These are phyloP conservation scores for Scartelaos histophorus DNA, from an alignment of 2,113 vertebrate species.

Conservation along the genomic window DNA sequence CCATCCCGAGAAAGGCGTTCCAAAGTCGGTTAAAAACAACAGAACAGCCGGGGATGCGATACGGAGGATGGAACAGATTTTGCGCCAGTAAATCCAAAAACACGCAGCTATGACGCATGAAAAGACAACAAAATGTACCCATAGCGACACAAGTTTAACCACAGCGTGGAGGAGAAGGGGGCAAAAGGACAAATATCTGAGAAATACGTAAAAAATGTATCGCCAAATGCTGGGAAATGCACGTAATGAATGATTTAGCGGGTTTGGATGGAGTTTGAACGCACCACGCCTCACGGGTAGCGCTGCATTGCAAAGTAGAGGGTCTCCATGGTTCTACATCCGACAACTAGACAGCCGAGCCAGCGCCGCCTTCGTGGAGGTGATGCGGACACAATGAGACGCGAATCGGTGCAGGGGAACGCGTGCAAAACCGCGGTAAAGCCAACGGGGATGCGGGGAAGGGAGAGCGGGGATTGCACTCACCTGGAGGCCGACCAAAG, in stretches of 20 bases:
- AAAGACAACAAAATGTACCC: not conserved
- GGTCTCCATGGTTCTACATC: not conserved
- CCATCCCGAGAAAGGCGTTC: not conserved
- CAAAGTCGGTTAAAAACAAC: not conserved
- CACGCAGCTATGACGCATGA: constrained; percentile 31
- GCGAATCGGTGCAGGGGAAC: not conserved
- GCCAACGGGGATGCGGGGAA: not conserved
- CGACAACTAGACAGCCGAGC: not conserved
- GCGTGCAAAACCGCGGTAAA: not conserved
- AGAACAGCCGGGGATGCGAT: not conserved
- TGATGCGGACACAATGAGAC: not conserved
- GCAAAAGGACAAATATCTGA: not conserved
- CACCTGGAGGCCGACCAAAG: constrained; percentile 55
- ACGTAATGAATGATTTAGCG: not conserved
- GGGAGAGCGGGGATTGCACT: constrained; percentile 13
- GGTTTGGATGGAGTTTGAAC: not conserved
- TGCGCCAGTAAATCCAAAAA: not conserved
- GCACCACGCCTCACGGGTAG: constrained; percentile 2
- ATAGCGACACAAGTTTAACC: constrained; percentile 30
- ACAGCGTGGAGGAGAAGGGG: not conserved
- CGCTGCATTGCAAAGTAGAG: not conserved
- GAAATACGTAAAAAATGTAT: not conserved
- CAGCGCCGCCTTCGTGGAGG: not conserved
- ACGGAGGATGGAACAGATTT: not conserved
- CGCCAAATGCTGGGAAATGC: not conserved